Conservation (phyloP, 1,140 invertebrate genomes). For the Berghia stephanieae region DNA sequence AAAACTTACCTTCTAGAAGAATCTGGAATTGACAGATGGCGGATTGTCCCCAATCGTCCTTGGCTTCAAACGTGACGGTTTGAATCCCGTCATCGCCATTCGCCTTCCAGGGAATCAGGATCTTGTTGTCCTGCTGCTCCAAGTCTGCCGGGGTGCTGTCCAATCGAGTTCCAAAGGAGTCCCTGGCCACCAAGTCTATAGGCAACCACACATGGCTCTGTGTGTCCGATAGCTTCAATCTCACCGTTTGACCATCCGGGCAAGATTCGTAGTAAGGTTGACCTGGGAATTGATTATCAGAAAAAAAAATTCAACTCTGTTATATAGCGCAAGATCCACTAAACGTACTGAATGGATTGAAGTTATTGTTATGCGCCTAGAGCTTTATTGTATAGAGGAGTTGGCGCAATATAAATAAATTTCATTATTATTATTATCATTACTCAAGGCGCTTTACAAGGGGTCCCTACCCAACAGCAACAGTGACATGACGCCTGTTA, state of each 20-base stretch:
- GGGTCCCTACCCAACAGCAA: too few species aligned
- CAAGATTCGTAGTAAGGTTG: slow-evolving; percentile 47
- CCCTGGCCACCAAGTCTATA: slow-evolving; percentile 42
- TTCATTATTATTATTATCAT: too few species aligned
- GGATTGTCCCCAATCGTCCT: slow-evolving; percentile 40
- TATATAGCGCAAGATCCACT: too few species aligned
- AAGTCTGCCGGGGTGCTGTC: slow-evolving; percentile 40
- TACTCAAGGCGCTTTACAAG: too few species aligned
- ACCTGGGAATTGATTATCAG: slow-evolving; percentile 29
- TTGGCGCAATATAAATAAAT: too few species aligned
- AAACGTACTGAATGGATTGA: too few species aligned
- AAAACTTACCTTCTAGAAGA: slow-evolving; percentile 37
- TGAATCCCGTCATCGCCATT: slow-evolving; percentile 36
- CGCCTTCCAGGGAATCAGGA: slow-evolving; percentile 37
- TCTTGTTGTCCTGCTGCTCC: slow-evolving; percentile 34
- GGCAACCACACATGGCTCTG: slow-evolving; percentile 34
- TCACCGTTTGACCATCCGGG: slow-evolving; percentile 38
- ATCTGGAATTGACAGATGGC: slow-evolving; percentile 45
- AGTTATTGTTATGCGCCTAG: too few species aligned
- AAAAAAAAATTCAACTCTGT: neutral
- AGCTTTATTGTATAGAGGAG: too few species aligned
- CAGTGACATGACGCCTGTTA: too few species aligned
- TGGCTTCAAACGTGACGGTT: slow-evolving; percentile 40
- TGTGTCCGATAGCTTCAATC: slow-evolving; percentile 34
- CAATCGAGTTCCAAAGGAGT: slow-evolving; percentile 36